Evolutionary conservation across 2,797 vertebrate species (phyloP), one percentile per base, ranked within the genome.

Genomic region (Scarus forsteni): DNA sequence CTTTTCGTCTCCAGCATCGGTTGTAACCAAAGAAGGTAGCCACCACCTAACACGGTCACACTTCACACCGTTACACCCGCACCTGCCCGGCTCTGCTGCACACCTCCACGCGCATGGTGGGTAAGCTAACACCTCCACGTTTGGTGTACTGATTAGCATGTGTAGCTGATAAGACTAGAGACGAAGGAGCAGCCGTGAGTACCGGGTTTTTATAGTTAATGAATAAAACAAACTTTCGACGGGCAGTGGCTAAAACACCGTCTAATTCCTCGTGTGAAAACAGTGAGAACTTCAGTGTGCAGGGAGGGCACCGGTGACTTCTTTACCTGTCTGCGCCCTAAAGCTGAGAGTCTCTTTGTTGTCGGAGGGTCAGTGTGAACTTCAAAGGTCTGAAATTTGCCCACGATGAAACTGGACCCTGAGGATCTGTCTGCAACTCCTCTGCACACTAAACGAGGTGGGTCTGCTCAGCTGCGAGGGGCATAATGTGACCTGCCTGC

Each of bases 321-420:
- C 39, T 60, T 66, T 69, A 77, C 83, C 72, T 86, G 74, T 16
- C 36, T 6, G 10, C 36, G 10, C 54, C 64, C 36, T 55, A 48
- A 6, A 36, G 54, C 66, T 83, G 58, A 83, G 84, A 77, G 84
- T 67, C 62, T 73, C 87, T 90, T 87, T 93, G 92, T 89, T 85
- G 57, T 79, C 77, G 12, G 54, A 14, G 40, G 76, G 86, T 84
- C 79, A 67, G 75, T 70, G 77, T 83, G 78, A 55, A 39, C 84
- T 91, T 93, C 90, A 92, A 91, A 92, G 84, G 11, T 49, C 16
- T 63, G 66, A 80, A 65, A 75, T 83, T 15, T 78, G 71, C 84
- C 66, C 70, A 9, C 13, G 53, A 66, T 74, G 88, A 91, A 91
- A 89, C 70, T 1, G 40, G 76, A 90, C 45, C 82, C 77, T 46